A percentile compares a stretch with the other conserved stretches of the same genome.
These are phyloP conservation scores for Etheostoma spectabile DNA, from an alignment of 2,113 vertebrate genomes.

Conservation along the genomic window DNA sequence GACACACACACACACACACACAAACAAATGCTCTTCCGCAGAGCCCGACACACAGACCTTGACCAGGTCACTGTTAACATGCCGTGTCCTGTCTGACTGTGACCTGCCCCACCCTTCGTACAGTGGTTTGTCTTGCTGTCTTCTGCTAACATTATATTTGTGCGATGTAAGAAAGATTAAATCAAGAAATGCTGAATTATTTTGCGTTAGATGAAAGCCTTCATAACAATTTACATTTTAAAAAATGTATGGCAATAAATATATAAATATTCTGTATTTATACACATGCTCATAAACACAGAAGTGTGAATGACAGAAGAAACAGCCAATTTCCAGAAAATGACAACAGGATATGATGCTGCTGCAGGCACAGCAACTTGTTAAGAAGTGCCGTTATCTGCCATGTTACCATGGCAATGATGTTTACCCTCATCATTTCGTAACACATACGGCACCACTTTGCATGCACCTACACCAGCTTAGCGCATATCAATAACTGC, in stretches of 20 bases:
- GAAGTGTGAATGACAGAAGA: background rate
- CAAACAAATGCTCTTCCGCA: conserved; percentile 24
- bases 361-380: conserved; percentile 41
- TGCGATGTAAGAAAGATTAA: conserved; percentile 2
- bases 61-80: conserved; percentile 42
- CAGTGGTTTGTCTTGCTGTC: conserved; percentile 63
- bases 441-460: conserved; percentile 25
- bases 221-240: background rate
- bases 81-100: conserved; percentile 68
- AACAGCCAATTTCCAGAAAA: conserved; percentile 39
- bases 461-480: conserved; percentile 55
- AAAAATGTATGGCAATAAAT: too few relatives aligned
- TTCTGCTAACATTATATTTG: conserved; percentile 40
- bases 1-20: conserved; percentile 38
- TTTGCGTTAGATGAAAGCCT: background rate
- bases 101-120: conserved; percentile 28
- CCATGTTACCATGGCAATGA: conserved; percentile 51
- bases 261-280: background rate
- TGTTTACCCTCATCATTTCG: conserved; percentile 14
- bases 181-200: background rate
- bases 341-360: conserved; percentile 73
- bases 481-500: background rate
- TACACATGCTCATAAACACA: background rate
- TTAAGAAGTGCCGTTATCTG: conserved; percentile 23
- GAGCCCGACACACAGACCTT: conserved; percentile 43